These are phyloP conservation scores for Gasterosteus aculeatus DNA, from an alignment of 2,113 vertebrate genomes.

Conservation along the genomic window DNA sequence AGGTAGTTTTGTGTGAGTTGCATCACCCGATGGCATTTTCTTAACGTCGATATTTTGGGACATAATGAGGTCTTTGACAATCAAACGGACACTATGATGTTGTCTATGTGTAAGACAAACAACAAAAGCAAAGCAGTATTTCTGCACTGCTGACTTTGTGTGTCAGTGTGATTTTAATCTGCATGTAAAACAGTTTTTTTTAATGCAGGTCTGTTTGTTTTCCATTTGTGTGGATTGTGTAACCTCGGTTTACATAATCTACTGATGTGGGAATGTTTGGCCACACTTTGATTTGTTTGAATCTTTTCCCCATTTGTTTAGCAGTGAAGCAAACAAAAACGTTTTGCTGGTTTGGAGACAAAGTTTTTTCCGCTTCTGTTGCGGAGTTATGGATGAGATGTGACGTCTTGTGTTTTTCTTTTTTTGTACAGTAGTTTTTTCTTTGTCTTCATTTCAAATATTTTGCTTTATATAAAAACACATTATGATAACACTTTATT, in stretches of 20 bases:
- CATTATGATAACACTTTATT: constrained; percentile 45
- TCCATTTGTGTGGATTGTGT: constrained; percentile 8
- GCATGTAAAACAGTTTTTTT: constrained; percentile 55
- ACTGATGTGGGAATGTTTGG: neutral
- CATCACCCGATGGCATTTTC: constrained; percentile 33
- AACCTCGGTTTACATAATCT: neutral
- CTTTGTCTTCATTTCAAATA: constrained; percentile 22
- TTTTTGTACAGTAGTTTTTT: constrained; percentile 15
- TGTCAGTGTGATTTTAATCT: constrained; percentile 27
- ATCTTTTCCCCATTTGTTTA: constrained; percentile 6
- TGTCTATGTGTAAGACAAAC: neutral
- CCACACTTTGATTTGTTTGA: constrained; percentile 11
- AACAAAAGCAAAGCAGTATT: constrained; percentile 21
- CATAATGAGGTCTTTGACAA: constrained; percentile 42
- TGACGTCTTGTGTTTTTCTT: constrained; percentile 30
- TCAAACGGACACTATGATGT: constrained; percentile 25
- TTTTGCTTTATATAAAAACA: constrained; percentile 13
- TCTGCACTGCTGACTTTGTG: constrained; percentile 16
- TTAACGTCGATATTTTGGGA: constrained; percentile 22
- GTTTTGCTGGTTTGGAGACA: constrained; percentile 3
- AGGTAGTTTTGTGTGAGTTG: constrained; percentile 52
- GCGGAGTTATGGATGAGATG: constrained; percentile 40
- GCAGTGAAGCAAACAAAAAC: neutral
- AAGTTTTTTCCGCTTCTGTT: constrained; percentile 10
- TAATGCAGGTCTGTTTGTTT: constrained; percentile 22